phyloP scores from a whole-genome alignment of 1,140 invertebrate genomes.

The Teleogryllus occipitalis region DNA sequence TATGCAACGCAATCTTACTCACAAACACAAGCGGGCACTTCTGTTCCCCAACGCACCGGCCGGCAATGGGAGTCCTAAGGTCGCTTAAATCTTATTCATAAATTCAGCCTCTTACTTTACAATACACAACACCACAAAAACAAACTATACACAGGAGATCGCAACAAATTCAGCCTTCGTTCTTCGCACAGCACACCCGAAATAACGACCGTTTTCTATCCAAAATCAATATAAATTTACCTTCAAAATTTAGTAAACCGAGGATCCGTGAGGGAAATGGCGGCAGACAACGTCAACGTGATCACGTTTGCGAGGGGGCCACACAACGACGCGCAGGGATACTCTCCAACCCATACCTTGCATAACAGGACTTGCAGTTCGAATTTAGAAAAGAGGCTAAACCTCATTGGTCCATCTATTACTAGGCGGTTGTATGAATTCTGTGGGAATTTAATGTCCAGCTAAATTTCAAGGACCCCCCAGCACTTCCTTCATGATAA shows the following conservation, averaged over 20 bases:
- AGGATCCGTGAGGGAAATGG: slow-evolving; percentile 47
- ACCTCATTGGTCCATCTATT: neutral
- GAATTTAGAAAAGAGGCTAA: neutral
- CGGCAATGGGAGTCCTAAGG: slow-evolving; percentile 25
- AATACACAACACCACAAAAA: slow-evolving; percentile 9
- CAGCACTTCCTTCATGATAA: too few species aligned
- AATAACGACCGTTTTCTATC: neutral
- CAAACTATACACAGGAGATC: slow-evolving; percentile 7
- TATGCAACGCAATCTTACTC: neutral
- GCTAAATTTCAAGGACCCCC: too few species aligned
- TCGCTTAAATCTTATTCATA: neutral
- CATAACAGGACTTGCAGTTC: neutral
- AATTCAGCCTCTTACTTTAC: slow-evolving; percentile 6
- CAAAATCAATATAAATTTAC: slow-evolving; percentile 15
- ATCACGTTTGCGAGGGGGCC: slow-evolving; percentile 61
- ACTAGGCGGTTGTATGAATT: slow-evolving; percentile 4
- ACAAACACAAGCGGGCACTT: neutral
- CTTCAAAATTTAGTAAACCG: slow-evolving; percentile 20
- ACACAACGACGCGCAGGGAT: slow-evolving; percentile 67
- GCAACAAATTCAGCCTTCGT: neutral
- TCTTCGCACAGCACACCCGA: neutral
- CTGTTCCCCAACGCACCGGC: slow-evolving; percentile 25
- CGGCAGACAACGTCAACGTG: slow-evolving; percentile 68
- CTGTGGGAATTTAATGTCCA: neutral
- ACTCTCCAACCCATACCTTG: slow-evolving; percentile 39